Percentiles rank a stretch among this genome's conserved stretches.
phyloP scores from a whole-genome alignment of 2,888 invertebrate species.

The Bembecia ichneumoniformis region DNA sequence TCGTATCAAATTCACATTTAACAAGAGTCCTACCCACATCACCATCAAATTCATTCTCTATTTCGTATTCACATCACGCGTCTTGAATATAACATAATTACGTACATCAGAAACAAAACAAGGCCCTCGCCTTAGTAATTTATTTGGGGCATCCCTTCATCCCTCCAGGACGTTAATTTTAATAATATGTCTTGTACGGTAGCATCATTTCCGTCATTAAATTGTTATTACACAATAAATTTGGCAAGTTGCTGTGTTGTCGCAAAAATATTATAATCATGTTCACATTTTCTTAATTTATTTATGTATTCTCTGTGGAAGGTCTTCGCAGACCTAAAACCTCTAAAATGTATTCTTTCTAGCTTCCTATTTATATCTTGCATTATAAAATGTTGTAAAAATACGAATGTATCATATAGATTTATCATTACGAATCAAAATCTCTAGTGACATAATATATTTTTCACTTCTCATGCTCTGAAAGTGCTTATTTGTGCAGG shows the following conservation, averaged over 20 bases:
- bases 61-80: slow-evolving; percentile 26
- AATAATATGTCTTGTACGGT: slow-evolving; percentile 23
- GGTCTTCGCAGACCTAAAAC: too few relatives aligned
- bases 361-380: too few relatives aligned
- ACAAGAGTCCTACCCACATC: background rate
- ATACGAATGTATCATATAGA: too few relatives aligned
- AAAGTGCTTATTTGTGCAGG: too few relatives aligned
- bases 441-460: too few relatives aligned
- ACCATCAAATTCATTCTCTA: slow-evolving; percentile 26
- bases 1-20: background rate
- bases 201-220: slow-evolving; percentile 38
- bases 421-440: too few relatives aligned
- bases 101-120: slow-evolving; percentile 28
- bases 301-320: too few relatives aligned
- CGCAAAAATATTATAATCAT: slow-evolving; percentile 11
- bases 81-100: slow-evolving; percentile 34
- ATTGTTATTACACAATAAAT: slow-evolving; percentile 42
- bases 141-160: slow-evolving; percentile 30
- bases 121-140: slow-evolving; percentile 24
- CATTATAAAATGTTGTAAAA: too few relatives aligned
- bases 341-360: too few relatives aligned
- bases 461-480: too few relatives aligned
- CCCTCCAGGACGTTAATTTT: slow-evolving; percentile 36
- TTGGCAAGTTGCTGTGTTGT: slow-evolving; percentile 26
- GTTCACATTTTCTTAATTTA: too few relatives aligned